Evolutionary conservation across 2,888 invertebrate genomes (phyloP), one percentile per base, ranked within the genome.

Genomic region (Drosophila prolongata): DNA sequence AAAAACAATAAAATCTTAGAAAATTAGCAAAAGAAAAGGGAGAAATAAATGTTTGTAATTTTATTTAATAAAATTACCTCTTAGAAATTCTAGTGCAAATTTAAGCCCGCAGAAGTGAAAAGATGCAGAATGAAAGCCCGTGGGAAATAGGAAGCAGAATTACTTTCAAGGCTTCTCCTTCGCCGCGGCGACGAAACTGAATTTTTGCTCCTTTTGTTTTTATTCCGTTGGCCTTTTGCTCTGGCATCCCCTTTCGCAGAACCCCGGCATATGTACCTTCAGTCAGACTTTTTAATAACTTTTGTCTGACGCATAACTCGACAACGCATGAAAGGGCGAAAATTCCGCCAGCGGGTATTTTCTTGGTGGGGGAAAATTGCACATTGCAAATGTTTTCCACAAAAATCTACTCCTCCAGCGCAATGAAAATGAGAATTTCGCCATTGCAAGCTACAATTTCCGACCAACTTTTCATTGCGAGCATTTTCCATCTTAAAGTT

Each of bases 251-350:
- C 37, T 75, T 71, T 74, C 34, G 11, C 43, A 13, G n/a, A 6
- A 6, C 19, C 5, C 35, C 10, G 34, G 13, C 34, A 13, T 38
- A 5, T 34, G 24, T 40, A 70, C 73, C 69, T 81, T 71, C 71
- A 71, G 77, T 77, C 83, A 70, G 80, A 80, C 65, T 80, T 71
- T 80, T 86, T 80, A 83, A 80, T 86, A 86, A 83, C 80, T 80
- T 83, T 71, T 68, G 66, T 72, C 83, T 82, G 69, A 72, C 70
- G 75, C 71, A 79, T 77, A 85, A 56, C 77, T 69, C 54, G 64
- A 40, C 34, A 66, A 38, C 44, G 46, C 38, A 34, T 38, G 44
- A 16, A 10, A 34, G 46, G 54, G 68, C 54, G 27, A 43, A 57
- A 37, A 40, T 54, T 40, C 40, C 35, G 68, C 65, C 54, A 16